These are phyloP conservation scores for Leptinotarsa lineolata DNA, from an alignment of 1,140 invertebrate species.

Conservation along the genomic window DNA sequence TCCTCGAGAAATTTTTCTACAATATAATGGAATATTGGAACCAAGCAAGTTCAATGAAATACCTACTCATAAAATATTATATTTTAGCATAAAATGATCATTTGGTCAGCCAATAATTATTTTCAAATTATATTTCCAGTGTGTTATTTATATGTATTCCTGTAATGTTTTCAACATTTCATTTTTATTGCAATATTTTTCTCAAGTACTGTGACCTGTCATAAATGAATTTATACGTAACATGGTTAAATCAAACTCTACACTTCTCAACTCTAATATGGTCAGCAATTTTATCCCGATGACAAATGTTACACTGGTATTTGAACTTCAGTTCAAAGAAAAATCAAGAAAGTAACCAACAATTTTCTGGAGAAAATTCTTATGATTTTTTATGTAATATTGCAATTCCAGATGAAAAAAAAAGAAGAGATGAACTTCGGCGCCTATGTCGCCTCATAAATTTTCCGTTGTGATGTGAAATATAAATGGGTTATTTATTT, in stretches of 20 bases:
- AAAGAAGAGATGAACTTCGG: neutral
- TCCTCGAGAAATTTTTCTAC: too few species aligned
- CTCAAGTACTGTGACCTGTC: too few species aligned
- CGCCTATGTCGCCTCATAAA: neutral
- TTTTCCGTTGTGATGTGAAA: neutral
- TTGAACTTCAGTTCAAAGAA: neutral
- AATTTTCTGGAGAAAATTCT: neutral
- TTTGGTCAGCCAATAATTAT: too few species aligned
- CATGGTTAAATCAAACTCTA: neutral
- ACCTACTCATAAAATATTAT: too few species aligned
- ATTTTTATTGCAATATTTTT: too few species aligned
- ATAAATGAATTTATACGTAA: neutral
- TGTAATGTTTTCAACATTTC: too few species aligned
- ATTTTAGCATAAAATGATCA: too few species aligned
- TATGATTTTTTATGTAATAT: neutral
- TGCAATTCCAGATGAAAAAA: neutral
- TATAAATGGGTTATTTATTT: conserved; percentile 15
- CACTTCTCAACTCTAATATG: neutral
- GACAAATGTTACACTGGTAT: neutral
- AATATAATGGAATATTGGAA: too few species aligned
- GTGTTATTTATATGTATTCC: too few species aligned
- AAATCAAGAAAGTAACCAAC: neutral
- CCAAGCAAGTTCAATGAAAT: too few species aligned
- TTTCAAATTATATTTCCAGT: too few species aligned
- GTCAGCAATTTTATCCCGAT: too few species aligned